Conservation (phyloP, 2,888 invertebrate genomes). For the Brenthis ino region DNA sequence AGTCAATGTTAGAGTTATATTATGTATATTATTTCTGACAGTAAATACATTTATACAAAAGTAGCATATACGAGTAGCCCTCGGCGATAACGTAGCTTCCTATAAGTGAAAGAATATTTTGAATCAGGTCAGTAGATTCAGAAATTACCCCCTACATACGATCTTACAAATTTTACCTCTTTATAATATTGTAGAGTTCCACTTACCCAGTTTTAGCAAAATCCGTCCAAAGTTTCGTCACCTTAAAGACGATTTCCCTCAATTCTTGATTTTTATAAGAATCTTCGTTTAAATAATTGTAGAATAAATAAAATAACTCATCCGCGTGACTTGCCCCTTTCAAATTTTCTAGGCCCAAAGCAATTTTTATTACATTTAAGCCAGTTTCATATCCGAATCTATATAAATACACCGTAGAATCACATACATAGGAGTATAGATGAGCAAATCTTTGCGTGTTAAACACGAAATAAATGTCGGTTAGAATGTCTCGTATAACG, state of each 20-base stretch:
- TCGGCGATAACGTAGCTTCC: not conserved
- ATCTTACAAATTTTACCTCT: not conserved
- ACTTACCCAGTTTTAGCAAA: conserved; percentile 63
- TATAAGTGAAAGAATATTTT: not conserved
- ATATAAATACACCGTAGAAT: conserved; percentile 53
- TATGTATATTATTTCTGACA: too few species aligned
- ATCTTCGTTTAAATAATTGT: conserved; percentile 56
- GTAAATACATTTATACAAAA: too few species aligned
- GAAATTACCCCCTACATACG: not conserved
- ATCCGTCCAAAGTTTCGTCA: conserved; percentile 61
- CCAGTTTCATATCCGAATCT: conserved; percentile 58
- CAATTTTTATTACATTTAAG: conserved; percentile 57
- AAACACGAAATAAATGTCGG: conserved; percentile 55
- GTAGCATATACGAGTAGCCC: not conserved
- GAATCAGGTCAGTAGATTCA: not conserved
- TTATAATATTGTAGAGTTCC: not conserved
- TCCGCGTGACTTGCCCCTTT: conserved; percentile 74
- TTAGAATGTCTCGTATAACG: conserved; percentile 49
- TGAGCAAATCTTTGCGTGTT: conserved; percentile 55
- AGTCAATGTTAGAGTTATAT: too few species aligned
- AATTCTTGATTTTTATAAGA: conserved; percentile 52
- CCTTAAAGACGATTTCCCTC: conserved; percentile 51
- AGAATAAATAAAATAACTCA: conserved; percentile 73
- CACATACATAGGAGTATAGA: conserved; percentile 46
- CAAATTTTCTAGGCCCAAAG: conserved; percentile 38